phyloP scores from a whole-genome alignment of 2,797 vertebrate species.

The Epinephelus malabaricus region DNA sequence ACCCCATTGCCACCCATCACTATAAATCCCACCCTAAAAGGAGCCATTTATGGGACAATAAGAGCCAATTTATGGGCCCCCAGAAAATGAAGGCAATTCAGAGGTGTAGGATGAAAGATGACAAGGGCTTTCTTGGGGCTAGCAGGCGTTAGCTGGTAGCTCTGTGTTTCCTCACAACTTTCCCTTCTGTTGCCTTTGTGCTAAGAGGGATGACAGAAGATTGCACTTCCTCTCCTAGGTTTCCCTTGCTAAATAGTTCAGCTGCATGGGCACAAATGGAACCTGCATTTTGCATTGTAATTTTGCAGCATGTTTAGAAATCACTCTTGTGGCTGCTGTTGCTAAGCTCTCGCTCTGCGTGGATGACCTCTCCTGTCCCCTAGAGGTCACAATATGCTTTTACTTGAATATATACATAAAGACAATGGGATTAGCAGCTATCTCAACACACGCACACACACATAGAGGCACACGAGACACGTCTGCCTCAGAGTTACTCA shows the following conservation, averaged over 20 bases:
- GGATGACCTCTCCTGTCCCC: slow-evolving; percentile 50
- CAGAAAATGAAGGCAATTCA: slow-evolving; percentile 82
- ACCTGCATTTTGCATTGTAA: background rate
- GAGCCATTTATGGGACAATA: slow-evolving; percentile 83
- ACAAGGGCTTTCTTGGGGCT: slow-evolving; percentile 66
- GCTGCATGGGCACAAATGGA: background rate
- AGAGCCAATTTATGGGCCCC: slow-evolving; percentile 79
- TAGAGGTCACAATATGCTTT: slow-evolving; percentile 40
- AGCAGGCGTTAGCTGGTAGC: slow-evolving; percentile 30
- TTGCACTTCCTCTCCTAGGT: background rate
- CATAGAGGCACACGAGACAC: slow-evolving; percentile 28
- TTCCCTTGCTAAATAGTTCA: background rate
- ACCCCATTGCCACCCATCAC: slow-evolving; percentile 68
- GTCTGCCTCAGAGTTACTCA: slow-evolving; percentile 66
- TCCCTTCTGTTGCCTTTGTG: slow-evolving; percentile 26
- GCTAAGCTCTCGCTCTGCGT: background rate
- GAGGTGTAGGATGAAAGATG: slow-evolving; percentile 83
- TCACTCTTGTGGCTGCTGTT: background rate
- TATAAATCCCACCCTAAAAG: slow-evolving; percentile 83
- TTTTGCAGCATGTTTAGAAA: background rate
- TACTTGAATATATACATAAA: slow-evolving; percentile 70
- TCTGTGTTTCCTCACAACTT: slow-evolving; percentile 70
- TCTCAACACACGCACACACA: slow-evolving; percentile 14
- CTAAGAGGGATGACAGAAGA: background rate
- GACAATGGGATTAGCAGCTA: slow-evolving; percentile 69